Evolutionary conservation across 2,888 invertebrate species (phyloP).

Genomic region (Coelinius sp.): DNA sequence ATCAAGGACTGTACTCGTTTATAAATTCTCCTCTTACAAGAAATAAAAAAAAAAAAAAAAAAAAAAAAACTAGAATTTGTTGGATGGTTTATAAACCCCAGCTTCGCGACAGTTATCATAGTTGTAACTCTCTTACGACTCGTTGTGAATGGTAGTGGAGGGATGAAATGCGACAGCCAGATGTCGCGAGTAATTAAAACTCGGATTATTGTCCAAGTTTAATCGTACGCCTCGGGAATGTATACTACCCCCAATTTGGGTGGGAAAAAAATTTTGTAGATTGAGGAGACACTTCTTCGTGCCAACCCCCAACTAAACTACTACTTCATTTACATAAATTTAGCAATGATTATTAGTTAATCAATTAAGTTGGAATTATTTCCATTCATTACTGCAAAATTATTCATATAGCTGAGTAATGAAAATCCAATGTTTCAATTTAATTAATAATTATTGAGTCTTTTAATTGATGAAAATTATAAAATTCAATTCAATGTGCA

Average conservation of each 20-base stretch:
- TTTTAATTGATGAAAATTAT: neutral
- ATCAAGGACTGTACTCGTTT: too few species aligned
- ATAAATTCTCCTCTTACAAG: neutral
- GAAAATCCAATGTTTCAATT: neutral
- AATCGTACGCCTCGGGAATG: slow-evolving; percentile 33
- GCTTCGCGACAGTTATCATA: slow-evolving; percentile 41
- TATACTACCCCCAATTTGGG: neutral
- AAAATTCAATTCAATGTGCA: neutral
- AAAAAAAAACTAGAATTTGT: neutral
- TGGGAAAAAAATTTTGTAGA: neutral
- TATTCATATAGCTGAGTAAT: neutral
- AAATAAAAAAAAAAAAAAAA: neutral
- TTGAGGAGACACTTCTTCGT: slow-evolving; percentile 38
- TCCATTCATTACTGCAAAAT: neutral
- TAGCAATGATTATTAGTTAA: neutral
- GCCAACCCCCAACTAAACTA: slow-evolving; percentile 20
- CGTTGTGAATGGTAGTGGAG: slow-evolving; percentile 46
- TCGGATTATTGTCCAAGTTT: slow-evolving; percentile 67
- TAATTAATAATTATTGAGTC: neutral
- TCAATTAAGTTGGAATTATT: slow-evolving; percentile 1
- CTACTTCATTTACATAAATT: neutral
- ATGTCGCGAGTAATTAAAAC: slow-evolving; percentile 69
- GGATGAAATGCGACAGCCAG: slow-evolving; percentile 66
- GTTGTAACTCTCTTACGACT: slow-evolving; percentile 39
- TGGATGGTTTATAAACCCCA: slow-evolving; percentile 14